Evolutionary conservation across 2,797 vertebrate genomes (phyloP), one percentile per base, ranked within the genome.

Genomic region (Picus viridis): DNA sequence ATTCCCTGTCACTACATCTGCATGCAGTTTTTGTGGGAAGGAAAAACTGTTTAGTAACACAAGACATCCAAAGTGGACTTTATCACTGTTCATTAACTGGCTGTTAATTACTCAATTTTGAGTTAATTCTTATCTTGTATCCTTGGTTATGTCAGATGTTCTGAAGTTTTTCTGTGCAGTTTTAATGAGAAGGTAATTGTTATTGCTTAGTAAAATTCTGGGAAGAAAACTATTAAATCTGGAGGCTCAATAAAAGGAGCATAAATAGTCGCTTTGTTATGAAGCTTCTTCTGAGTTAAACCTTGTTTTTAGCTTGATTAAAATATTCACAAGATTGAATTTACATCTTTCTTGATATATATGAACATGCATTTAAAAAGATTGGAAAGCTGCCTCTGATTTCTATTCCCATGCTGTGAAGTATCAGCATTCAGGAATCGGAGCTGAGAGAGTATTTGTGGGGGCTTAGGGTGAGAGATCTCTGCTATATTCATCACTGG

Each of bases 121-220:
- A 47, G 79, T 90, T 22, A 77, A 23, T 70, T 63, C 19, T 24
- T 57, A 0, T 62, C 59, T 47, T 71, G 47, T 65, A 16, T 8
- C 88, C 83, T 74, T 65, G 15, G 39, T 63, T 74, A 7, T 69
- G 58, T 85, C 65, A 56, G 79, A 47, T 85, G 23, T 64, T 85
- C 79, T 76, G 64, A 67, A 26, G 20, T 32, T 8, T 76, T 89
- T 63, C 43, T 16, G 34, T 51, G 49, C 22, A 11, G 4, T 76
- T 90, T 67, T 82, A 83, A 69, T 78, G 86, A 86, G 73, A 69
- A 81, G 39, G 13, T 72, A 79, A 53, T 81, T 90, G 68, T 69
- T 91, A 43, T 26, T 89, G 32, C 74, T 75, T 56, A 15, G 59
- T 78, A 69, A 86, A 69, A 86, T 53, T 77, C 63, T 86, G 71